Evolutionary conservation across 2,888 invertebrate genomes (phyloP).

Genomic region (Brachypalpus laphriformis): DNA sequence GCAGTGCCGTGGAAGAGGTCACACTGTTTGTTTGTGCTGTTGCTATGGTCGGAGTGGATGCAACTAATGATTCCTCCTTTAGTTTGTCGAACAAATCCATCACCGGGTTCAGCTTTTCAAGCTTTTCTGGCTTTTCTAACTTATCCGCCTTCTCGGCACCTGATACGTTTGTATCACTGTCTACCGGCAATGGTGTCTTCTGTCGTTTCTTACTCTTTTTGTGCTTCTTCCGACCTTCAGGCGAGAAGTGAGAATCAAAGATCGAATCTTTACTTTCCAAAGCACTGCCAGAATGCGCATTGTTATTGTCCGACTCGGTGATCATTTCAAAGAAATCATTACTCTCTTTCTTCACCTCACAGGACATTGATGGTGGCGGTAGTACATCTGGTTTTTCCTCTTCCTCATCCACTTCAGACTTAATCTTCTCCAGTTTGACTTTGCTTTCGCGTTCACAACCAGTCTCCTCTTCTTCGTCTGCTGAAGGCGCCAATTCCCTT

Average conservation of each 20-base stretch:
- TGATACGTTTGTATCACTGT: slow-evolving; percentile 74
- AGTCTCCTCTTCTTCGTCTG: slow-evolving; percentile 78
- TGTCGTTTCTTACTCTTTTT: slow-evolving; percentile 93
- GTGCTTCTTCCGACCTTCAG: slow-evolving; percentile 89
- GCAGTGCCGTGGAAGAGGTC: slow-evolving; percentile 56
- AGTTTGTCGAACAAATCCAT: slow-evolving; percentile 84
- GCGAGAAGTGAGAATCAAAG: slow-evolving; percentile 82
- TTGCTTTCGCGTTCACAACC: slow-evolving; percentile 30
- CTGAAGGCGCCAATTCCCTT: slow-evolving; percentile 84
- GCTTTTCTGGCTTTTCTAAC: slow-evolving; percentile 49
- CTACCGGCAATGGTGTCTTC: slow-evolving; percentile 83
- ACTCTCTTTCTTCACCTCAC: slow-evolving; percentile 80
- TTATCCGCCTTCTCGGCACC: slow-evolving; percentile 71
- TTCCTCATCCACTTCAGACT: slow-evolving; percentile 59
- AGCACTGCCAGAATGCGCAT: slow-evolving; percentile 69
- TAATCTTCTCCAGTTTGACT: slow-evolving; percentile 60
- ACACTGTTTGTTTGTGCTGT: slow-evolving; percentile 33
- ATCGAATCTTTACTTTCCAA: slow-evolving; percentile 83
- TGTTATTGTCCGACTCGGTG: slow-evolving; percentile 75
- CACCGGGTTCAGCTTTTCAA: slow-evolving; percentile 76
- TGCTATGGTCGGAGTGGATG: slow-evolving; percentile 24
- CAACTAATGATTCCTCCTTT: slow-evolving; percentile 81
- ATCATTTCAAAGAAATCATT: slow-evolving; percentile 77
- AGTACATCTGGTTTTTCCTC: slow-evolving; percentile 36
- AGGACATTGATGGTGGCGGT: slow-evolving; percentile 25